A percentile compares a stretch with the other conserved stretches of the same genome.
Evolutionary conservation across 2,797 vertebrate species (phyloP).

Genomic region (Clarias platycephalus): DNA sequence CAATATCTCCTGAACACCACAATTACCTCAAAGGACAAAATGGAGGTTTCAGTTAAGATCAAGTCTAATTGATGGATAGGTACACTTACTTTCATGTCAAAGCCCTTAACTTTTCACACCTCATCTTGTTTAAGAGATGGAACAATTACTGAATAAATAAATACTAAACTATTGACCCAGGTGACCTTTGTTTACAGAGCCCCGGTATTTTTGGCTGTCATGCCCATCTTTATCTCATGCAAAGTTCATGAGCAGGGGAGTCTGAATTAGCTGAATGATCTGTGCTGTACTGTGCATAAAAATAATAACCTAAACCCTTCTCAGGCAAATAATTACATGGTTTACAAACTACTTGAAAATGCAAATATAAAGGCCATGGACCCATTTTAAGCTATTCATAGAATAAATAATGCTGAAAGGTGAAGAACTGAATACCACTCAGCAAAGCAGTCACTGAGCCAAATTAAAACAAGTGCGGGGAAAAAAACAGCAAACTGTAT

Average conservation of each 20-base stretch:
- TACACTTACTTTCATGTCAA: constrained; percentile 55
- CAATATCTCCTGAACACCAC: constrained; percentile 49
- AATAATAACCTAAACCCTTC: constrained; percentile 47
- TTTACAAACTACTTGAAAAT: constrained; percentile 66
- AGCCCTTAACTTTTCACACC: constrained; percentile 51
- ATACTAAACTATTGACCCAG: constrained; percentile 59
- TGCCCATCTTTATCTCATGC: constrained; percentile 44
- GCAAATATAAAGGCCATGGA: constrained; percentile 55
- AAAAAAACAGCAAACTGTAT: constrained; percentile 3
- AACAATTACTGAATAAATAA: constrained; percentile 55
- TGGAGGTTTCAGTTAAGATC: constrained; percentile 44
- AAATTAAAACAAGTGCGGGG: constrained; percentile 35
- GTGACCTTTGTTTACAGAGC: constrained; percentile 60
- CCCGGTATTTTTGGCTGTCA: constrained; percentile 39
- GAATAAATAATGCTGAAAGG: constrained; percentile 47
- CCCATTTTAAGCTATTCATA: constrained; percentile 49
- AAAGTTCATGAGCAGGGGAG: constrained; percentile 54
- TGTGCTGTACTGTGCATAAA: constrained; percentile 38
- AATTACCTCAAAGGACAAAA: constrained; percentile 54
- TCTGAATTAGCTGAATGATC: constrained; percentile 59
- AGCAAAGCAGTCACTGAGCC: constrained; percentile 40
- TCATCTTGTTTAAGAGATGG: constrained; percentile 38
- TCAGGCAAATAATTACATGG: constrained; percentile 51
- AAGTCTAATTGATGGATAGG: constrained; percentile 53
- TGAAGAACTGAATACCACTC: constrained; percentile 25